Evolutionary conservation across 1,140 invertebrate genomes (phyloP), one percentile per base, ranked within the genome.

Genomic region (Drosophila prosaltans): DNA sequence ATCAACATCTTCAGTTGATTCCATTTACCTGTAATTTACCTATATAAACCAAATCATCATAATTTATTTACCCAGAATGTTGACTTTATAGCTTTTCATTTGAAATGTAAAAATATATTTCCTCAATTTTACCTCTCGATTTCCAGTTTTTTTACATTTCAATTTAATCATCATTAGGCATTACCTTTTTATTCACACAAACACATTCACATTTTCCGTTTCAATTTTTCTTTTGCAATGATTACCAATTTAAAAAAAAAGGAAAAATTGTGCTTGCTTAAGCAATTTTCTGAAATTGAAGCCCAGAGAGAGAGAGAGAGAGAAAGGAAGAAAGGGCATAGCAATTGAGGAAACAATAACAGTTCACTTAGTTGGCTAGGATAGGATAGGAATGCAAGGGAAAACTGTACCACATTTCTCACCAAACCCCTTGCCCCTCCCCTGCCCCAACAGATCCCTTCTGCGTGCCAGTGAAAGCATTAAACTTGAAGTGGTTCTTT

Each of bases 261-360:
- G 45, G 45, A 51, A 51, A 16, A 36, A 8, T 63, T 63, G 9
- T 43, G 11, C 28, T 30, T 28, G 61, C 61, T 63, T 63, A 32
- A 63, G 28, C 61, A 63, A 63, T 63, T 48, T 51, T 5, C 36
- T 59, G 57, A 21, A 59, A 59, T 59, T 59, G 32, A 39, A 40
- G 57, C 32, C 41, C 28, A 54, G 24, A 28, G 16, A 16, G 16
- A 16, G 24, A 28, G 16, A 16, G 16, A 16, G 16, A 16, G 16
- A 16, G 16, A 16, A 16, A 28, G 48, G 21, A 54, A 54, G 30
- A 55, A 39, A 16, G 30, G 51, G 51, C 30, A 57, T 30, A 28
- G 48, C 63, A 55, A 9, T 36, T 16, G 11, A 39, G 62, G 30
- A 24, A 62, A 41, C 60, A 62, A 62, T 59, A 62, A 45, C 60